These are phyloP conservation scores for Phalacrocorax carbo DNA, from an alignment of 2,113 vertebrate genomes.

Conservation along the genomic window DNA sequence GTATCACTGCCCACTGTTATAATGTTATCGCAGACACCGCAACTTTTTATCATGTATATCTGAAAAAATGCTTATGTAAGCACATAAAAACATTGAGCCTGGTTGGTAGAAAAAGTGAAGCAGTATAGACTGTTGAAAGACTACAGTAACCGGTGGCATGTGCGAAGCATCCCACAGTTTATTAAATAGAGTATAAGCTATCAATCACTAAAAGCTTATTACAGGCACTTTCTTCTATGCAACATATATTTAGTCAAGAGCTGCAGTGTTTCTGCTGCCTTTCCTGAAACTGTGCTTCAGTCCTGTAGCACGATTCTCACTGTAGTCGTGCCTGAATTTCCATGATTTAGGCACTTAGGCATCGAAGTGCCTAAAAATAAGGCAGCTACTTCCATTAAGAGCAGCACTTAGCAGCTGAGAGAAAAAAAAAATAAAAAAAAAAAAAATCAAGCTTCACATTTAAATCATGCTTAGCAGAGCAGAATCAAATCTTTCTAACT, in stretches of 20 bases:
- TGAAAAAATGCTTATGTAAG: background rate
- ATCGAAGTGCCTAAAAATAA: slow-evolving; percentile 35
- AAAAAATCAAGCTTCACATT: background rate
- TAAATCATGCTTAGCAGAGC: background rate
- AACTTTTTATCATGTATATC: background rate
- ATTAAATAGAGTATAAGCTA: background rate
- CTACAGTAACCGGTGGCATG: background rate
- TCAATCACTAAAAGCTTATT: background rate
- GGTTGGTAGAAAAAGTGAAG: background rate
- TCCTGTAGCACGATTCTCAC: background rate
- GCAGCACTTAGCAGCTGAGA: background rate
- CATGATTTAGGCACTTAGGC: background rate
- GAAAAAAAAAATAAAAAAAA: background rate
- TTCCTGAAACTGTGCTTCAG: background rate
- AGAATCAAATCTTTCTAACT: background rate
- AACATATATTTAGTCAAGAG: background rate
- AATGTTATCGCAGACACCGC: background rate
- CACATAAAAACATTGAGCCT: fast-evolving
- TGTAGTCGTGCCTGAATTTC: background rate
- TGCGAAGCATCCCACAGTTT: background rate
- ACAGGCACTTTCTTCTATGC: background rate
- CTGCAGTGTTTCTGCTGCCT: background rate
- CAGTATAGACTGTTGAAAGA: background rate
- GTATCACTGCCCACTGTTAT: too few species aligned
- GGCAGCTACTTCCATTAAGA: slow-evolving; percentile 11